A percentile compares a stretch with the other conserved stretches of the same genome.
Conservation (phyloP, 2,888 invertebrate genomes). For the Oithona nana region DNA sequence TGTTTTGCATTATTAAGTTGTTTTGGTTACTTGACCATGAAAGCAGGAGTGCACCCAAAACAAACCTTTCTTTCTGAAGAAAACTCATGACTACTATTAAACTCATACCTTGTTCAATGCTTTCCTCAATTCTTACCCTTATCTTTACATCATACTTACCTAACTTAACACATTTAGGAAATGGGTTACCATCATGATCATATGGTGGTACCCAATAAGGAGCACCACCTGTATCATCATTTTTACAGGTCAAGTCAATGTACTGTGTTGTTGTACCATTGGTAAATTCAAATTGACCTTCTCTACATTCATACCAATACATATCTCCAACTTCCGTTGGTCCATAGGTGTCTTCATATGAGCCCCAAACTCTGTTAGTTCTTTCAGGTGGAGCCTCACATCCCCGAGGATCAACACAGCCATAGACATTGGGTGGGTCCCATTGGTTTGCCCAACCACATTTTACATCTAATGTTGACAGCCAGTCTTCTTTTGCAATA, state of each 20-base stretch:
- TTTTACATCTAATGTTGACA: not conserved
- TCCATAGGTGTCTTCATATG: not conserved
- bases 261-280: not conserved
- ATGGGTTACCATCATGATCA: not conserved
- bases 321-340: too few species aligned
- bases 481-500: not conserved
- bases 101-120: too few species aligned
- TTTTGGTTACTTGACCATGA: too few species aligned
- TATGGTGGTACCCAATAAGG: not conserved
- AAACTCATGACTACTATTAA: too few species aligned
- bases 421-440: not conserved
- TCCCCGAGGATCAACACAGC: not conserved
- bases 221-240: not conserved
- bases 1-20: too few species aligned
- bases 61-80: too few species aligned
- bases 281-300: not conserved
- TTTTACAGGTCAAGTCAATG: not conserved
- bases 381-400: not conserved
- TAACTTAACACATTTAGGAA: not conserved
- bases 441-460: not conserved
- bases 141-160: too few species aligned
- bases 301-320: slow-evolving; percentile 1
- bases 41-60: too few species aligned
- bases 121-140: too few species aligned
- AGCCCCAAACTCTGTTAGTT: not conserved